Base-by-base conservation (phyloP, 2,113 vertebrate species). In the Pteruthius melanotis region DNA sequence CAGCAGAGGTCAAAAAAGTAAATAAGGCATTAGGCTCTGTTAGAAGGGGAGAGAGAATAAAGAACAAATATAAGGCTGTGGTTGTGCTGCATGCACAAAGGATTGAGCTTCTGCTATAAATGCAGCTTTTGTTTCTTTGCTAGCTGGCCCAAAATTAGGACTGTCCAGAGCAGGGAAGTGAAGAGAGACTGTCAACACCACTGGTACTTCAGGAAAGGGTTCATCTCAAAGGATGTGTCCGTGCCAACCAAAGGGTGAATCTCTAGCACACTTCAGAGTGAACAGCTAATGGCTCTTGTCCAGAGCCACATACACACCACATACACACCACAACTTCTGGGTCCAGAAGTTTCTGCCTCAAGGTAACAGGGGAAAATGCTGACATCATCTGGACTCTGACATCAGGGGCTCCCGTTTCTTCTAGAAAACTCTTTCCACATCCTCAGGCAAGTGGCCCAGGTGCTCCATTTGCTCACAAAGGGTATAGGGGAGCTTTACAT, bases 1-100 rank as follows among this genome's bases (percentile, higher is more conserved):
- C 83, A 89, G 64, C 85, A 96, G 95, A 96, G 96, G 95, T 96
- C 93, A 93, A 94, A 95, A 94, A 96, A 96, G 93, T 94, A 96
- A 96, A 95, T 95, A 93, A 96, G 76, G 26, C 83, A 93, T 94
- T 89, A 93, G 68, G 64, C 26, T 93, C 23, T 86, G 71, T 92
- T 96, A 92, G 76, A 64, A 78, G 28, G 22, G n/a, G 40, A 74
- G 56, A 57, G 69, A 77, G 49, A 83, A 88, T 71, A 44, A 78
- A 88, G 47, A 91, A 52, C 77, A 87, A 76, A 84, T 23, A 11
- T 20, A 65, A 86, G n/a, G 35, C 45, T 42, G 44, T 22, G 57
- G n/a, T 35, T 63, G 64, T 50, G 69, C 56, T 78, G 52, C 37
- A 47, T 18, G 30, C 37, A 57, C 60, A 52, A 75, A 23, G 21